These are phyloP conservation scores for Chrysolina oricalcia DNA, from an alignment of 2,888 invertebrate species.

Conservation along the genomic window DNA sequence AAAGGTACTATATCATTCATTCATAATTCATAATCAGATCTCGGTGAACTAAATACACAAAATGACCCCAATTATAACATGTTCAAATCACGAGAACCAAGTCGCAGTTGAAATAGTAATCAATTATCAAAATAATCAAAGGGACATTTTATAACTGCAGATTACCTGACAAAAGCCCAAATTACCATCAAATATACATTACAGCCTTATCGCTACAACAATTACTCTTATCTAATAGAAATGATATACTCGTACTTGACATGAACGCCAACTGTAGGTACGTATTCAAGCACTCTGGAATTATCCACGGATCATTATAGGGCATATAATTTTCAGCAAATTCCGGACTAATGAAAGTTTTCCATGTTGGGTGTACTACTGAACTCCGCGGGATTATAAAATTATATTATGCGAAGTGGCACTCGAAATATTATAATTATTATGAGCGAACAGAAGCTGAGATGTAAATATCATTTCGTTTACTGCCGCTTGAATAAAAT, in stretches of 20 bases:
- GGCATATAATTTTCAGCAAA: background rate
- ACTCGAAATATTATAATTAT: background rate
- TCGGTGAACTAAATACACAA: too few relatives aligned
- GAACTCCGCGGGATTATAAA: background rate
- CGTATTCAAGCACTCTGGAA: background rate
- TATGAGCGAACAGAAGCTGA: background rate
- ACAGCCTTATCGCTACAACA: slow-evolving; percentile 18
- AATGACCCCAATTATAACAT: background rate
- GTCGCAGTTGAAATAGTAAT: slow-evolving; percentile 17
- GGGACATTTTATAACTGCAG: slow-evolving; percentile 17
- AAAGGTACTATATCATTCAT: too few relatives aligned
- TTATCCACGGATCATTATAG: slow-evolving; percentile 20
- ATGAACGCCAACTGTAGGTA: slow-evolving; percentile 15
- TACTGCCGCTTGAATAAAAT: too few relatives aligned
- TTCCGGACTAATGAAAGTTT: background rate
- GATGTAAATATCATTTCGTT: too few relatives aligned
- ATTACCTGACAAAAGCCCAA: slow-evolving; percentile 23
- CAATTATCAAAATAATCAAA: slow-evolving; percentile 29
- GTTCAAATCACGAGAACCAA: background rate
- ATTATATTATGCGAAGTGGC: background rate
- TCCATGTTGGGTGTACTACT: background rate
- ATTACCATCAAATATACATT: slow-evolving; percentile 31
- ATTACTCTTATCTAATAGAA: slow-evolving; percentile 28
- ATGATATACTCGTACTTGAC: slow-evolving; percentile 29
- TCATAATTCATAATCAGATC: too few relatives aligned